Evolutionary conservation across 1,140 invertebrate genomes (phyloP), one percentile per base, ranked within the genome.

Genomic region (Trypoxylus dichotomus): DNA sequence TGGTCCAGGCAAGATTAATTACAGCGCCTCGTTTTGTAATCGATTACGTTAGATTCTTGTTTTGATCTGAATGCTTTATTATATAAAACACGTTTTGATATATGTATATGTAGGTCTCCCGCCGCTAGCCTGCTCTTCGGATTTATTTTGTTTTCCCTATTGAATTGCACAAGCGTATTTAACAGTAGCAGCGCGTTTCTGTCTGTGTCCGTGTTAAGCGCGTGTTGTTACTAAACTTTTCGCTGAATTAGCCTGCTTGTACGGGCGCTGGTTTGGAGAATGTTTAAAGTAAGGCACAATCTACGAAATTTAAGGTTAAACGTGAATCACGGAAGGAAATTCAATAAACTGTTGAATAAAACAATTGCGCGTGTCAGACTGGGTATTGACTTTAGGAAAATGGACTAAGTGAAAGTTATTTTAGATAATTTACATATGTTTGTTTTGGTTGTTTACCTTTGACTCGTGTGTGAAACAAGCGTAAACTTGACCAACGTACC

Each of bases 61-160:
- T 68, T 68, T 68, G 60, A 68, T 68, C 60, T 68, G 60, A 68
- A 68, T 68, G 60, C 60, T 68, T 68, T 68, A 68, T 68, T 29
- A 29, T 29, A 68, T 29, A 29, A 68, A 68, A 68, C 60, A 68
- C 60, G 60, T 68, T 68, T 68, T 68, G 60, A 68, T 68, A 68
- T 68, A 68, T 68, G 60, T 68, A 68, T 68, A 68, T 68, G 60
- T 68, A 27, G 60, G 24, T 68, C 60, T 68, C 60, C 60, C 24
- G 60, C 60, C 21, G 60, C 60, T 68, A 68, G 60, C 21, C 60
- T 68, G 7, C 60, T 68, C 60, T 10, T 68, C 24, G 24, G 60
- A 68, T 68, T 68, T 68, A 68, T 68, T 68, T 68, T 68, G 60
- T 68, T 68, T 68, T 24, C 60, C n/a, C 60, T 13, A 24, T 68